Base-by-base conservation (phyloP, 2,113 vertebrate genomes). In the Notothenia rossii region DNA sequence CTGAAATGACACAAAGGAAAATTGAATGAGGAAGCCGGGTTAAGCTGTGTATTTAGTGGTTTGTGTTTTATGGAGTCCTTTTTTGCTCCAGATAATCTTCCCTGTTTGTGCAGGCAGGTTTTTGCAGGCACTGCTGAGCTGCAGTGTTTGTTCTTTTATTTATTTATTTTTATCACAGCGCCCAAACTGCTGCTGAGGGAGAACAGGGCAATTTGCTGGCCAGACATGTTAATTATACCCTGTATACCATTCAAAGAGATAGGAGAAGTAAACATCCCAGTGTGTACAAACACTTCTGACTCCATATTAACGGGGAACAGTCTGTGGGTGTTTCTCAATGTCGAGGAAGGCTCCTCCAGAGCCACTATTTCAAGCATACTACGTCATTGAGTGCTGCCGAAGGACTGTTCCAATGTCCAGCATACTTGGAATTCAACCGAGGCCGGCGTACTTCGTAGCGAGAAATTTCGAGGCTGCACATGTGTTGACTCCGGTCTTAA, bases 181-280 rank as follows among this genome's bases (percentile, higher is more conserved):
- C 10, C 63, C 25, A 79, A 72, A 84, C 83, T 84, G 71, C 86
- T 86, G 79, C 77, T 82, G 87, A 10, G 75, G 74, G 80, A 76
- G 65, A 81, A 68, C 75, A 76, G 81, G 60, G 75, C 79, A 89
- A 89, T 92, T 92, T 83, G 77, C 66, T 55, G 72, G 72, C 76
- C 75, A 87, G 86, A 88, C 82, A 74, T 85, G 82, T 84, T 91
- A 90, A 91, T 90, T 86, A 86, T 78, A 80, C 76, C 72, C 78
- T 62, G 72, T 69, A 72, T 73, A 80, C 72, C 87, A 48, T 73
- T 85, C 75, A 78, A 74, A 54, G 73, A 84, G 75, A 89, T 66
- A 69, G 71, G n/a, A 55, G 65, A 58, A 67, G 71, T 7, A 45
- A 66, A 82, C 67, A 70, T 62, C 64, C 69, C 50, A 78, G 56